Percentiles rank a stretch among this genome's conserved stretches.
These are phyloP conservation scores for Pseudomugil tenellus DNA, from an alignment of 2,797 vertebrate genomes.

Conservation along the genomic window DNA sequence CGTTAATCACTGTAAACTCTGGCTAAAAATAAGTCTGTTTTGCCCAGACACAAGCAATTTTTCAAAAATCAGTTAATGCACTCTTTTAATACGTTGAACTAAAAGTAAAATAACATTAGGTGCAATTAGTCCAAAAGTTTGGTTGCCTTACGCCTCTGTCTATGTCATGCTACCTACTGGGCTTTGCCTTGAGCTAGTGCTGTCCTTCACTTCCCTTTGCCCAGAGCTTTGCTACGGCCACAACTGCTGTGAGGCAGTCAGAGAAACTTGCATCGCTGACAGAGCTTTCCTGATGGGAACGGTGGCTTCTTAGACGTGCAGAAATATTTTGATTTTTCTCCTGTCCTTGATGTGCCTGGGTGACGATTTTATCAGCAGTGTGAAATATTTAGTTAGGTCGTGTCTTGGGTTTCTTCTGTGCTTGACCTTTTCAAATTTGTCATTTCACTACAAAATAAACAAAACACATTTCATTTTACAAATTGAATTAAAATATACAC, in stretches of 20 bases:
- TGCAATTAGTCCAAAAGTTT: slow-evolving; percentile 11
- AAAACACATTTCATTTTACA: no score
- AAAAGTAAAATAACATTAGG: slow-evolving; percentile 31
- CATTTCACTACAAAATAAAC: no score
- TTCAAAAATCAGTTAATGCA: background rate
- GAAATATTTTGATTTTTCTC: slow-evolving; percentile 47
- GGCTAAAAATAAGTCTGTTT: no score
- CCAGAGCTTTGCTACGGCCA: slow-evolving; percentile 62
- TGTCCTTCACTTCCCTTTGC: slow-evolving; percentile 80
- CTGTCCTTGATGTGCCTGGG: slow-evolving; percentile 10
- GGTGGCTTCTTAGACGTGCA: slow-evolving; percentile 85
- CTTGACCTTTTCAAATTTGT: background rate
- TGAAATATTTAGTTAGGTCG: background rate
- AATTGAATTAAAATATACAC: no score
- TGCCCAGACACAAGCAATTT: no score
- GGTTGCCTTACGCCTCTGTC: slow-evolving; percentile 12
- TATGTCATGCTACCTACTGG: slow-evolving; percentile 57
- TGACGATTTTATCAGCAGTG: background rate
- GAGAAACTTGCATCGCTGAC: slow-evolving; percentile 84
- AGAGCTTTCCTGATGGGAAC: slow-evolving; percentile 89
- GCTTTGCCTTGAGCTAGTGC: slow-evolving; percentile 73
- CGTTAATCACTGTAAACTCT: background rate
- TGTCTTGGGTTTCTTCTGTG: background rate
- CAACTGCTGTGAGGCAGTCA: slow-evolving; percentile 54
- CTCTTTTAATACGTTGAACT: background rate